A percentile compares a stretch with the other conserved stretches of the same genome.
Conservation (phyloP, 2,888 invertebrate species). For the Eulithis prunata region DNA sequence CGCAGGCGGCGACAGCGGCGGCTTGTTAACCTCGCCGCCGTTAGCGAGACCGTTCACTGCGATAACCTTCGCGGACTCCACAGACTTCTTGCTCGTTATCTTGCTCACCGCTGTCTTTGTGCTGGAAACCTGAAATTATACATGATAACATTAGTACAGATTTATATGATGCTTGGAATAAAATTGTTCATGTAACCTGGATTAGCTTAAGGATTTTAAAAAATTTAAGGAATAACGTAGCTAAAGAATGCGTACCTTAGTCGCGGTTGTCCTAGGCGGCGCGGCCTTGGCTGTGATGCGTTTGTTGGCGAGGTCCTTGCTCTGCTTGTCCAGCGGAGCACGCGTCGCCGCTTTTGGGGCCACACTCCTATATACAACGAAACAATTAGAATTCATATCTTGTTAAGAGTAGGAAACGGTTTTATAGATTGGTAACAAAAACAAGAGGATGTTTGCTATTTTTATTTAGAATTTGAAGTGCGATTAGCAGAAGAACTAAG, state of each 20-base stretch:
- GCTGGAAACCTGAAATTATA: conserved; percentile 30
- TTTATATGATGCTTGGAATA: too few species aligned
- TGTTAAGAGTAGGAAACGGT: too few species aligned
- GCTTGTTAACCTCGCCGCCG: conserved; percentile 61
- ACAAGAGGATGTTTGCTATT: too few species aligned
- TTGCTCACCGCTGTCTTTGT: conserved; percentile 56
- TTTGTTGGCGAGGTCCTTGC: conserved; percentile 89
- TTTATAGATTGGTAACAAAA: too few species aligned
- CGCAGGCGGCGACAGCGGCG: conserved; percentile 80
- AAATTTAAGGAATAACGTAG: too few species aligned
- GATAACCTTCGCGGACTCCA: conserved; percentile 43
- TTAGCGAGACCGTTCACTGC: conserved; percentile 45
- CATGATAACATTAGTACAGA: not conserved
- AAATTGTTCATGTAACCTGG: too few species aligned
- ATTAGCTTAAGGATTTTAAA: too few species aligned
- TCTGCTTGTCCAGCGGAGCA: conserved; percentile 82
- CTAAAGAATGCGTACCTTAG: conserved; percentile 58
- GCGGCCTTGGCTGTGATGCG: conserved; percentile 84
- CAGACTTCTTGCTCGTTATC: conserved; percentile 52
- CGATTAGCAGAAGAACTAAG: too few species aligned
- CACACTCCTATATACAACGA: conserved; percentile 48
- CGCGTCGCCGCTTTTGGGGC: conserved; percentile 57
- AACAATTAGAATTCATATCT: not conserved
- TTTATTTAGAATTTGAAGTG: too few species aligned
- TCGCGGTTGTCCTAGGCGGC: conserved; percentile 69